These are phyloP conservation scores for Anguilla anguilla DNA, from an alignment of 2,797 vertebrate species.

Conservation along the genomic window DNA sequence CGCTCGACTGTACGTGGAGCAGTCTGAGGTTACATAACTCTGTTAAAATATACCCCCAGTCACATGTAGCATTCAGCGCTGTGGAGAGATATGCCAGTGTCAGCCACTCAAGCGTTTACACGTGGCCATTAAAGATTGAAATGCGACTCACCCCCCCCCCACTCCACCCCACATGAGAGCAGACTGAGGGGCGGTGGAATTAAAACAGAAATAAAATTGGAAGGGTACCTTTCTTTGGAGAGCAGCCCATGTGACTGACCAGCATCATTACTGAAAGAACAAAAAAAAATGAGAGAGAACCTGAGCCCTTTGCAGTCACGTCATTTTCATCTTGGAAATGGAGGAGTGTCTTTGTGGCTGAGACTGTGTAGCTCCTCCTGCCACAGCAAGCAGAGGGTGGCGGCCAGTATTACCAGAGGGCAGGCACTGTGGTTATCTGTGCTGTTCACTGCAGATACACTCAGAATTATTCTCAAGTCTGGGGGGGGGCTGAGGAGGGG, in stretches of 20 bases:
- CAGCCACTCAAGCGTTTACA: slow-evolving; percentile 67
- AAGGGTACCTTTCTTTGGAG: slow-evolving; percentile 28
- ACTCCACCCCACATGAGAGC: slow-evolving; percentile 58
- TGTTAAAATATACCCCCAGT: slow-evolving; percentile 77
- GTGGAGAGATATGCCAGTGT: slow-evolving; percentile 73
- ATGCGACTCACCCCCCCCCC: slow-evolving; percentile 59
- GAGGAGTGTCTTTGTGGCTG: slow-evolving; percentile 54
- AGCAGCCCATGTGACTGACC: slow-evolving; percentile 70
- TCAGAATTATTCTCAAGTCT: background rate
- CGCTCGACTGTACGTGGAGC: slow-evolving; percentile 68
- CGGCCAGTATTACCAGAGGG: slow-evolving; percentile 29
- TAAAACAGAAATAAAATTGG: background rate
- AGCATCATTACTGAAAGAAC: slow-evolving; percentile 46
- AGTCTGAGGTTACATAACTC: slow-evolving; percentile 79
- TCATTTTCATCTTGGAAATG: slow-evolving; percentile 48
- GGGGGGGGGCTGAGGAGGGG: background rate
- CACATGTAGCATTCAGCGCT: slow-evolving; percentile 77
- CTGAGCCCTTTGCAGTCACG: slow-evolving; percentile 69
- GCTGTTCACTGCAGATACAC: slow-evolving; percentile 25
- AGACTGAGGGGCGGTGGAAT: slow-evolving; percentile 54
- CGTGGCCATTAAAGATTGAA: slow-evolving; percentile 59
- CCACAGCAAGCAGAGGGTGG: slow-evolving; percentile 40
- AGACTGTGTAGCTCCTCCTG: slow-evolving; percentile 60
- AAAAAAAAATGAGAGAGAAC: slow-evolving; percentile 40
- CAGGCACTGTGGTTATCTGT: slow-evolving; percentile 31